phyloP scores from a whole-genome alignment of 2,113 vertebrate genomes.

The Eulacestoma nigropectus region DNA sequence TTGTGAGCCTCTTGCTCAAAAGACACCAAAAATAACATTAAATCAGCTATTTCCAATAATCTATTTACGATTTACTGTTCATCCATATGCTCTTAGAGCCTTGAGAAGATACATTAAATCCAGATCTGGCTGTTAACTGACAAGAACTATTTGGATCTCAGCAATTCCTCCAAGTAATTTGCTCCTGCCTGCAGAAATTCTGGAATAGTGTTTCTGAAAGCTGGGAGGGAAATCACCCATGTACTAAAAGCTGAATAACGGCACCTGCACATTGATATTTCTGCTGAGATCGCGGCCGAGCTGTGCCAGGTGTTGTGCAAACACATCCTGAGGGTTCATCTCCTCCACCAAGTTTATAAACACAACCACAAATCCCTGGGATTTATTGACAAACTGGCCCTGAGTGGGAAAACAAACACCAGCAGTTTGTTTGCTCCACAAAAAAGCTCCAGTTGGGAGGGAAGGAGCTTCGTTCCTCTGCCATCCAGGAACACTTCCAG shows the following conservation, averaged over 20 bases:
- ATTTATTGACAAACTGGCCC: not conserved
- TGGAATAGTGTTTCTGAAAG: not conserved
- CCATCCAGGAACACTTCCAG: not conserved
- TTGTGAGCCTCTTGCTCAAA: not conserved
- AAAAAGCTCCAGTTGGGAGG: not conserved
- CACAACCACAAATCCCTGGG: not conserved
- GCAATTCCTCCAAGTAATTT: not conserved
- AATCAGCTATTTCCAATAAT: not conserved
- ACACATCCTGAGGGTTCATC: not conserved
- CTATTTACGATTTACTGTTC: not conserved
- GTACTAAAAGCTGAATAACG: not conserved
- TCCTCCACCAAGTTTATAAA: not conserved
- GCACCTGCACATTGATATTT: not conserved
- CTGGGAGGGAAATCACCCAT: not conserved
- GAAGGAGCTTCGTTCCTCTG: not conserved
- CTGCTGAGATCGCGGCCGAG: not conserved
- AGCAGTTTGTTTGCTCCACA: not conserved
- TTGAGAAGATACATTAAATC: not conserved
- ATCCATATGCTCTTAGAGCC: not conserved
- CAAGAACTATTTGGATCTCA: not conserved
- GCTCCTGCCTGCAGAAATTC: not conserved
- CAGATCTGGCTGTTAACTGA: not conserved
- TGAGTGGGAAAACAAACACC: not conserved
- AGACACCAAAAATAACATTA: not conserved
- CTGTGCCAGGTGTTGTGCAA: not conserved